Evolutionary conservation across 2,888 invertebrate species (phyloP), one percentile per base, ranked within the genome.

Genomic region (Heliconius erato): DNA sequence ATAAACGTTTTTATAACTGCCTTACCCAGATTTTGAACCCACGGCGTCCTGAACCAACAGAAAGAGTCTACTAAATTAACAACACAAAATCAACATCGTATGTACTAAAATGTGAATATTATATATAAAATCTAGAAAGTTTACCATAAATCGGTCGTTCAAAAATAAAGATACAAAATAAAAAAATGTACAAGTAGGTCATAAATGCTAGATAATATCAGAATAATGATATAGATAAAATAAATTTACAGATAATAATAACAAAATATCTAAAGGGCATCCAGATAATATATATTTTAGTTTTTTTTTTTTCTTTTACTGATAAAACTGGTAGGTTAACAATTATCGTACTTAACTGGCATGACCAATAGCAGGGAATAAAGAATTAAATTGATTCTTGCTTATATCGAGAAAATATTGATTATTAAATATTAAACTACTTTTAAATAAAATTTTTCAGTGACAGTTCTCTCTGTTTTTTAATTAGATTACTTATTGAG

Each of bases 241-340:
- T 14, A 54, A 74, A 23, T 49, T 11, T 23, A 28, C 16, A 74
- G 54, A 74, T 74, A 74, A 32, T 54, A 69, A 69, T 54, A 32
- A 74, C 14, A 54, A 74, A 74, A 28, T 28, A 74, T 44, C 44
- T 14, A 26, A 49, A 74, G 54, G 74, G 28, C 74, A 28, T 54
- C 23, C 23, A 49, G 74, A 32, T 74, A 32, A 54, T 11, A 54
- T 12, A 74, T n/a, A n/a, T n/a, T 54, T 26, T 12, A 16, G 6
- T n/a, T n/a, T 7, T 72, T 54, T 54, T 54, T 32, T 28, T 28
- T 32, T 28, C 16, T 28, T 28, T 40, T 69, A n/a, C n/a, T 69
- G 9, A 23, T 35, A 4, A 19, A 54, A 54, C 19, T 19, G 16
- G 32, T 68, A 32, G 0, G 9, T 32, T 7, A 0, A 19, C 26